Evolutionary conservation across 2,888 invertebrate genomes (phyloP).

Genomic region (Drosophila setosimentum): DNA sequence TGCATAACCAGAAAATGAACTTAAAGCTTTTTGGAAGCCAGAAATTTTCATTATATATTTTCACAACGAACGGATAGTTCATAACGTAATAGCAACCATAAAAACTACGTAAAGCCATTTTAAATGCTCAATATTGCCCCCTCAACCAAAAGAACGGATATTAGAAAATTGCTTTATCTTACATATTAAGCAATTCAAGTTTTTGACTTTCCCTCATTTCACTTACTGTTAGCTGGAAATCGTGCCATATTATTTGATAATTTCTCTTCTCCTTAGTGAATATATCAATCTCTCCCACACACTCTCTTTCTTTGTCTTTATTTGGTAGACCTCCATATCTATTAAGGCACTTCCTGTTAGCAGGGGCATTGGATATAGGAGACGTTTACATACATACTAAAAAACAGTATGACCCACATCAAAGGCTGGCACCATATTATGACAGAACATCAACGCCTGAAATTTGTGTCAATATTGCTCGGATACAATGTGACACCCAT

Average conservation of each 20-base stretch:
- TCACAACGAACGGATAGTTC: neutral
- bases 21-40: conserved; percentile 6
- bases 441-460: conserved; percentile 61
- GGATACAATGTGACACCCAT: neutral
- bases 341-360: conserved; percentile 16
- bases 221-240: neutral
- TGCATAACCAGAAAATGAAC: conserved; percentile 20
- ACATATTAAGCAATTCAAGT: neutral
- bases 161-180: neutral
- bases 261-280: neutral
- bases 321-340: neutral
- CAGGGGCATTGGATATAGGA: neutral
- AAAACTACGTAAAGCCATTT: neutral
- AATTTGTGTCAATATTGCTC: conserved; percentile 48
- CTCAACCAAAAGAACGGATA: no score
- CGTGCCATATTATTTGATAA: neutral
- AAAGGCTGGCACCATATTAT: conserved; percentile 59
- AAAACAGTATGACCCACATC: conserved; percentile 43
- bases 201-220: neutral
- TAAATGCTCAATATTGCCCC: neutral
- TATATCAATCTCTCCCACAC: neutral
- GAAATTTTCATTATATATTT: neutral
- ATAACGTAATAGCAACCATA: neutral
- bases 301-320: neutral
- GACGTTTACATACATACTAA: conserved; percentile 3